These are phyloP conservation scores for Nematolebias whitei DNA, from an alignment of 2,113 vertebrate species.

Conservation along the genomic window DNA sequence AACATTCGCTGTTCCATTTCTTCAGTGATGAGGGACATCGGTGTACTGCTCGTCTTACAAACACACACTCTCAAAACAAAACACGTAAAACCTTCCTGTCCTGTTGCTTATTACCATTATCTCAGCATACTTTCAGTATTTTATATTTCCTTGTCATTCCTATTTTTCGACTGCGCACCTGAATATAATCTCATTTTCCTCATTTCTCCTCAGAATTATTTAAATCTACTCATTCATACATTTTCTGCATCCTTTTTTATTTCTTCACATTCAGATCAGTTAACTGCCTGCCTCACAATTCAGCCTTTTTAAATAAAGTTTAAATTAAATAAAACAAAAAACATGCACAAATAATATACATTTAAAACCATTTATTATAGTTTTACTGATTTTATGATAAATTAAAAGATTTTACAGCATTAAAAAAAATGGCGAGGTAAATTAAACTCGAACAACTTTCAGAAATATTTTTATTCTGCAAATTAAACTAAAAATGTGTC, in stretches of 20 bases:
- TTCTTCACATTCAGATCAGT: no score
- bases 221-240: no score
- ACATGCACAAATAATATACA: neutral
- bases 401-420: neutral
- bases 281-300: no score
- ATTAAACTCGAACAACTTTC: no score
- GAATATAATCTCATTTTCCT: neutral
- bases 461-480: no score
- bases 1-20: no score
- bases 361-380: neutral
- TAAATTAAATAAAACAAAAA: neutral
- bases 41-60: no score
- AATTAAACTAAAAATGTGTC: neutral
- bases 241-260: no score
- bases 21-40: no score
- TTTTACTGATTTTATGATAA: neutral
- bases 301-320: neutral
- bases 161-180: neutral
- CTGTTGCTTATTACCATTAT: neutral
- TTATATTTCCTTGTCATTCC: neutral
- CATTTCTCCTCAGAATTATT: no score
- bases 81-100: conserved; percentile 11
- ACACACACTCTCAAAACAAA: conserved; percentile 2
- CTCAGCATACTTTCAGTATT: neutral
- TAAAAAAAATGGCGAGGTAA: no score